Conservation (phyloP, 1,140 invertebrate species). For the Lepeophtheirus salmonis region DNA sequence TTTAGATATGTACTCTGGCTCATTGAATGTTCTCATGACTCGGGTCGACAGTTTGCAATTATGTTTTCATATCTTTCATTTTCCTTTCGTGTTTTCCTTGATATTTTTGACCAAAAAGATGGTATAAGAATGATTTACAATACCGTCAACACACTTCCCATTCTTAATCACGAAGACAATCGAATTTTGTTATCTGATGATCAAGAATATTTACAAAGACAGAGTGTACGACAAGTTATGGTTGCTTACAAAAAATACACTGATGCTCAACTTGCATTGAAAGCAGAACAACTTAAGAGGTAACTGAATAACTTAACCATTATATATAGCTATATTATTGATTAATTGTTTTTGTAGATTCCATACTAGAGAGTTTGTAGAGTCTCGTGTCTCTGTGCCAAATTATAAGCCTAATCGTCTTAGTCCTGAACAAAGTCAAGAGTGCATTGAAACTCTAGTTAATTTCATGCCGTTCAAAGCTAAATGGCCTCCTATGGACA, state of each 20-base stretch:
- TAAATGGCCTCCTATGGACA: slow-evolving; percentile 66
- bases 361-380: slow-evolving; percentile 1
- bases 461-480: slow-evolving; percentile 48
- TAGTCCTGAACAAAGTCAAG: slow-evolving; percentile 51
- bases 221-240: slow-evolving; percentile 78
- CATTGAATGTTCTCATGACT: slow-evolving; percentile 84
- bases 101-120: slow-evolving; percentile 65
- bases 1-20: slow-evolving; percentile 75
- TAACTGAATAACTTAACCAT: neutral
- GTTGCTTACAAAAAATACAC: slow-evolving; percentile 74
- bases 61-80: slow-evolving; percentile 93
- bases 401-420: slow-evolving; percentile 34
- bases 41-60: slow-evolving; percentile 79
- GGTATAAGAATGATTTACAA: slow-evolving; percentile 16
- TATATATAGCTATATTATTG: no score
- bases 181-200: slow-evolving; percentile 53
- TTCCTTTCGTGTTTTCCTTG: slow-evolving; percentile 69
- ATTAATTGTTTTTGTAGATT: slow-evolving; percentile 16
- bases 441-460: slow-evolving; percentile 60
- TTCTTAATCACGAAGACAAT: slow-evolving; percentile 44
- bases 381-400: slow-evolving; percentile 14
- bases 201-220: slow-evolving; percentile 73
- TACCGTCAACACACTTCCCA: slow-evolving; percentile 41
- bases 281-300: slow-evolving; percentile 25
- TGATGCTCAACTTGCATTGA: slow-evolving; percentile 68